phyloP scores from a whole-genome alignment of 2,113 vertebrate species.

The Neoarius graeffei region DNA sequence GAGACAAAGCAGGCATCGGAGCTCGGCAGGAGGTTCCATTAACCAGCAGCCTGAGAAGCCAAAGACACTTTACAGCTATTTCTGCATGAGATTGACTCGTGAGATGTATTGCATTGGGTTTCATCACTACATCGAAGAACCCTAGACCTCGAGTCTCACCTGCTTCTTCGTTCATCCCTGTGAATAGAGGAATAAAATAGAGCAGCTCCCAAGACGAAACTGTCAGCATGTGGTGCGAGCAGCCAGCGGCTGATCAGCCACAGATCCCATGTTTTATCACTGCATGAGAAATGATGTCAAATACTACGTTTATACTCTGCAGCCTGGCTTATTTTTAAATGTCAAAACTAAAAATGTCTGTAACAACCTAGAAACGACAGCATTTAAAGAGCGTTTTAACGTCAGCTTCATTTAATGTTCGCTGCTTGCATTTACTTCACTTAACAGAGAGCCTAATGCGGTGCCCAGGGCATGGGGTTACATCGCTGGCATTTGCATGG shows the following conservation, averaged over 20 bases:
- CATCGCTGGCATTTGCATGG: slow-evolving; percentile 38
- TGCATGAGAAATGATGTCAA: slow-evolving; percentile 49
- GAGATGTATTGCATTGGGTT: slow-evolving; percentile 34
- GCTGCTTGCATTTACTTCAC: slow-evolving; percentile 3
- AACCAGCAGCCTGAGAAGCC: neutral
- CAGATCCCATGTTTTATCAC: slow-evolving; percentile 48
- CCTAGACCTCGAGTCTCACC: slow-evolving; percentile 64
- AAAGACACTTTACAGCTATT: slow-evolving; percentile 19
- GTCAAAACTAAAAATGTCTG: slow-evolving; percentile 50
- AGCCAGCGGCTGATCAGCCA: slow-evolving; percentile 60
- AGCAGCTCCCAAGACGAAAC: slow-evolving; percentile 68
- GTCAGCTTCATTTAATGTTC: neutral
- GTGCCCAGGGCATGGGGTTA: slow-evolving; percentile 14
- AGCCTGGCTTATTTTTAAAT: slow-evolving; percentile 46
- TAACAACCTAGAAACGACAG: slow-evolving; percentile 27
- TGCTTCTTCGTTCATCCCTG: slow-evolving; percentile 65
- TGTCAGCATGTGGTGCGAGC: slow-evolving; percentile 57
- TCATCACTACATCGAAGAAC: slow-evolving; percentile 41
- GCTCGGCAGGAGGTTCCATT: neutral
- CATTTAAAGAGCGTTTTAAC: slow-evolving; percentile 44
- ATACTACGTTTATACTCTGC: slow-evolving; percentile 39
- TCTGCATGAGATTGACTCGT: slow-evolving; percentile 22
- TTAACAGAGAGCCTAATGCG: slow-evolving; percentile 28
- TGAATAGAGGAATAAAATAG: slow-evolving; percentile 67
- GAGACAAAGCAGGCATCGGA: neutral